A percentile compares a stretch with the other conserved stretches of the same genome.
phyloP scores from a whole-genome alignment of 2,888 invertebrate genomes.

The Dioctria rufipes region DNA sequence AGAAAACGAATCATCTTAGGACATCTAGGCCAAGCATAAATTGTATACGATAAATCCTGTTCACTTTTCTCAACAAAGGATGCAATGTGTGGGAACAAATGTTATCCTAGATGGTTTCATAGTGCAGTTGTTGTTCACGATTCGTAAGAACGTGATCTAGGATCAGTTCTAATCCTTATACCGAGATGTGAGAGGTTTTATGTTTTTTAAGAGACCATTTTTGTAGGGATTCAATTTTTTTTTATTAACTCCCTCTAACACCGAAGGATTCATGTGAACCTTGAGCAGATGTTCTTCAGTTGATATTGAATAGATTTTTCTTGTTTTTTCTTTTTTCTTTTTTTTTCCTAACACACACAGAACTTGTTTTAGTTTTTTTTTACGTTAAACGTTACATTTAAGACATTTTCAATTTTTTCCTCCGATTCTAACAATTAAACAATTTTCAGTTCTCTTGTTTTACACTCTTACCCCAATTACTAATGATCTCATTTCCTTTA shows the following conservation, averaged over 20 bases:
- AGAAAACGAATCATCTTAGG: neutral
- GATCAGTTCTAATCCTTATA: neutral
- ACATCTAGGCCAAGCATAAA: neutral
- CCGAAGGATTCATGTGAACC: constrained; percentile 20
- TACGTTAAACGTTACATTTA: neutral
- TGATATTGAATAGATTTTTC: constrained; percentile 15
- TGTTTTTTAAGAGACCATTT: constrained; percentile 12
- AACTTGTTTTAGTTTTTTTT: neutral
- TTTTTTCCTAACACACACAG: too few species aligned
- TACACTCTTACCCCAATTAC: neutral
- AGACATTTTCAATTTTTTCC: neutral
- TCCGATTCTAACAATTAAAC: too few species aligned
- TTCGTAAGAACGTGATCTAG: neutral
- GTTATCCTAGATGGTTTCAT: constrained; percentile 6
- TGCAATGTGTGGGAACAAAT: constrained; percentile 44
- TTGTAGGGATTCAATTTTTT: constrained; percentile 29
- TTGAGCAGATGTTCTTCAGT: constrained; percentile 28
- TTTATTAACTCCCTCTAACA: constrained; percentile 8
- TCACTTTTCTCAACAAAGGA: constrained; percentile 14
- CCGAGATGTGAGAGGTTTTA: neutral
- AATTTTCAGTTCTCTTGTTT: too few species aligned
- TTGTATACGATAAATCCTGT: neutral
- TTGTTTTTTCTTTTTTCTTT: too few species aligned
- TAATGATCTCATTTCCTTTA: constrained; percentile 28
- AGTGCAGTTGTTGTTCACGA: neutral